Base-by-base conservation (phyloP, 2,888 invertebrate species). In the Zaprionus bogoriensis region DNA sequence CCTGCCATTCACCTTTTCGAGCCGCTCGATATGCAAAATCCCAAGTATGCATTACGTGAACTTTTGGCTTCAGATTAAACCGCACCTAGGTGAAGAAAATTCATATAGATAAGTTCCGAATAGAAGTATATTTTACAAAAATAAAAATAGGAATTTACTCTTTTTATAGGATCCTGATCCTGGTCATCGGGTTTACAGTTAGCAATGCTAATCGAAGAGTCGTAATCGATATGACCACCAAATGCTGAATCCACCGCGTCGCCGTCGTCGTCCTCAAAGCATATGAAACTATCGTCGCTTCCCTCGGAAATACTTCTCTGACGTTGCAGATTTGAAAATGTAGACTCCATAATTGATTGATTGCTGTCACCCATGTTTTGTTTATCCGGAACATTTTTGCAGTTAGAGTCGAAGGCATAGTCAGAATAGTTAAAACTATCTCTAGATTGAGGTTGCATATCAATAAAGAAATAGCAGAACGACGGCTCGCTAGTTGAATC, bases 41-140 rank as follows among this genome's bases (percentile, higher is more conserved):
- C 94, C 94, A 94, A 1, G 92, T 92, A 4, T 92, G 88, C 92
- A 94, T 93, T 48, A 92, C 92, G 83, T 92, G 93, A 39, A 94
- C 92, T 62, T 91, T 90, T 0, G 93, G 93, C 1, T 92, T 92
- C 2, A 90, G 68, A 10, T 93, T 92, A 88, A 94, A 94, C 7
- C 90, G 92, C 20, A 94, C 94, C 94, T 94, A 91, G 64, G 67
- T 54, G 66, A 55, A 52, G 25, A 59, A n/a, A 23, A 9, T n/a
- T n/a, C n/a, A n/a, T 6, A 5, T 42, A 42, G 12, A 7, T 3
- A 6, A 12, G 28, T 17, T 9, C 7, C 25, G 12, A 17, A 7
- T 25, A 23, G n/a, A 4, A 10, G 0, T 4, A 9, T 20, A 12
- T 12, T 3, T 5, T 4, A 25, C n/a, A 27, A 6, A 27, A 9